Evolutionary conservation across 2,113 vertebrate species (phyloP).

Genomic region (Rutilus rutilus): DNA sequence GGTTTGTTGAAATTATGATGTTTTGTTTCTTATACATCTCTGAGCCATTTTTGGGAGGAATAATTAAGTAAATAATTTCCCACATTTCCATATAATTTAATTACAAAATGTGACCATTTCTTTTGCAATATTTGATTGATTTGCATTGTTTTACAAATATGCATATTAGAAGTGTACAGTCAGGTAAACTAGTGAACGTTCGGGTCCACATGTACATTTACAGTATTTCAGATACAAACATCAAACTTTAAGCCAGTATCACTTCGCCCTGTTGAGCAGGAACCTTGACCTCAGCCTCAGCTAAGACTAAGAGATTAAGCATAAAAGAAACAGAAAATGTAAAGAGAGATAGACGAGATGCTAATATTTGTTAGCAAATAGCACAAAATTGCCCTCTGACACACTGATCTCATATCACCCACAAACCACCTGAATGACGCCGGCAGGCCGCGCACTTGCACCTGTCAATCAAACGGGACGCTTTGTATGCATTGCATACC

Average conservation of each 20-base stretch:
- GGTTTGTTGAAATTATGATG: not conserved
- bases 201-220: not conserved
- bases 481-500: constrained; percentile 39
- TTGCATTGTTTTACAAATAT: not conserved
- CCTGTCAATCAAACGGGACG: constrained; percentile 44
- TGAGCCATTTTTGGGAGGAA: not conserved
- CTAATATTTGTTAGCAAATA: not conserved
- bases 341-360: not conserved
- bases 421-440: constrained; percentile 40
- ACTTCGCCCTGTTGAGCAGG: not conserved
- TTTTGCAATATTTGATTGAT: not conserved
- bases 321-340: not conserved
- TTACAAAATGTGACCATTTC: not conserved
- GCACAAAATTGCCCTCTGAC: not conserved
- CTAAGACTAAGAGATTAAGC: not conserved
- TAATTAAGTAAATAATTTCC: not conserved
- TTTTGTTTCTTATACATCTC: not conserved
- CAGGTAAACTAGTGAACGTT: not conserved
- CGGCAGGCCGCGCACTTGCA: constrained; percentile 31
- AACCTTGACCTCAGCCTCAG: not conserved
- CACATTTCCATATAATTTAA: no score
- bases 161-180: not conserved
- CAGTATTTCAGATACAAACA: not conserved
- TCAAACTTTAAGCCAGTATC: not conserved
- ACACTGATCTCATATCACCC: not conserved